Evolutionary conservation across 2,797 vertebrate genomes (phyloP), one percentile per base, ranked within the genome.

Genomic region (Xerus rutilus): DNA sequence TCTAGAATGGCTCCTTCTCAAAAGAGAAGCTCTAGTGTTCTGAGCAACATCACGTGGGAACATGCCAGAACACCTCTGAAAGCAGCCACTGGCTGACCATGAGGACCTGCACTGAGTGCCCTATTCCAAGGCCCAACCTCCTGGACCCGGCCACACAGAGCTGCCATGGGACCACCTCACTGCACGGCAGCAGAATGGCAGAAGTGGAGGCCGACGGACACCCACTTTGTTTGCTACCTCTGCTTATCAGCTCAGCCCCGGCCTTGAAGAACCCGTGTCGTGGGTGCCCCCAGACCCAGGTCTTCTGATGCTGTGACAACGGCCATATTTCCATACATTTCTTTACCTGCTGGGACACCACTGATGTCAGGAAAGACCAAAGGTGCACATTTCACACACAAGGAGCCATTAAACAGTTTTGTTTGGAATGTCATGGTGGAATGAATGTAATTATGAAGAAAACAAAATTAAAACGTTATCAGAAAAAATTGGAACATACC

Each of bases 71-170:
- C 1, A 3, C 35, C 59, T 59, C 69, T 17, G 43, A 35, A 43
- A 87, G 4, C 35, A 25, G 6, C 10, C 6, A 1, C 11, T 64
- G 11, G 25, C 9, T 32, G 69, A 32, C 14, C 5, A 1, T 18
- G 1, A 1, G 0, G 35, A 10, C 10, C 3, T 62, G 73, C 0
- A 0, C 3, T 0, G 25, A 30, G 25, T 8, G 45, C 18, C 9
- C 39, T 10, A 12, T 12, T 78, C 70, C 21, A 39, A 9, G 52
- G 13, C 5, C 23, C 18, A 64, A 11, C 4, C 64, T 49, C 32
- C 0, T 1, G 11, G 73, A n/a, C 11, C 25, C 9, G 1, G 3
- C 49, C 30, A 25, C 14, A 0, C 14, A 0, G 7, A 47, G 79
- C 47, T 57, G 65, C 47, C 8, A 2, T 8, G 21, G 28, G 25